Evolutionary conservation across 2,113 vertebrate genomes (phyloP).

Genomic region (Sardina pilchardus): DNA sequence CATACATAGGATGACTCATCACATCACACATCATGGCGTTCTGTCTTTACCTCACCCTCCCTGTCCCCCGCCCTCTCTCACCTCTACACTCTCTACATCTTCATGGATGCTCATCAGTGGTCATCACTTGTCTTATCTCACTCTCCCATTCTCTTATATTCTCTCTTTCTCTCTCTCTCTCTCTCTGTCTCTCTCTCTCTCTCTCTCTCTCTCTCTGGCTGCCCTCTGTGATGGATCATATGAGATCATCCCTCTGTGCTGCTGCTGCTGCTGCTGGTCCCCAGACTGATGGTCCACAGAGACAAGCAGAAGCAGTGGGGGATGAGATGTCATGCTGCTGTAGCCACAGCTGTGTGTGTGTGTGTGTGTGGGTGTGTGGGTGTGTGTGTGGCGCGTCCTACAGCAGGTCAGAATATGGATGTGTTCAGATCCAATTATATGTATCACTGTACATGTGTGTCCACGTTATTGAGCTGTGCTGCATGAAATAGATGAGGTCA

Average conservation of each 20-base stretch:
- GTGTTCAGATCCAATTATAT: not conserved
- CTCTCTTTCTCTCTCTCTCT: not conserved
- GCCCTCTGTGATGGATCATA: not conserved
- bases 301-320: not conserved
- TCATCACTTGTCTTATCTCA: too few relatives aligned
- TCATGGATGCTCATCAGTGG: too few relatives aligned
- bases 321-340: not conserved
- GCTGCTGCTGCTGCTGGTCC: not conserved
- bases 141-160: too few relatives aligned
- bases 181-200: not conserved
- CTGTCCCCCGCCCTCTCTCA: not conserved
- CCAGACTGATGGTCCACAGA: constrained; percentile 10
- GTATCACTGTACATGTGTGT: not conserved
- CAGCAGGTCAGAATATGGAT: constrained; percentile 6
- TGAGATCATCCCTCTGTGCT: not conserved
- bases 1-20: not conserved
- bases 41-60: not conserved
- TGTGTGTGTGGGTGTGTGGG: not conserved
- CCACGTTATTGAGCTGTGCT: not conserved
- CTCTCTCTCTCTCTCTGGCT: not conserved
- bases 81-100: not conserved
- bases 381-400: not conserved
- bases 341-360: not conserved
- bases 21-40: not conserved
- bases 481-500: not conserved